Evolutionary conservation across 2,888 invertebrate species (phyloP), one percentile per base, ranked within the genome.

Genomic region (Trachelus stipa): DNA sequence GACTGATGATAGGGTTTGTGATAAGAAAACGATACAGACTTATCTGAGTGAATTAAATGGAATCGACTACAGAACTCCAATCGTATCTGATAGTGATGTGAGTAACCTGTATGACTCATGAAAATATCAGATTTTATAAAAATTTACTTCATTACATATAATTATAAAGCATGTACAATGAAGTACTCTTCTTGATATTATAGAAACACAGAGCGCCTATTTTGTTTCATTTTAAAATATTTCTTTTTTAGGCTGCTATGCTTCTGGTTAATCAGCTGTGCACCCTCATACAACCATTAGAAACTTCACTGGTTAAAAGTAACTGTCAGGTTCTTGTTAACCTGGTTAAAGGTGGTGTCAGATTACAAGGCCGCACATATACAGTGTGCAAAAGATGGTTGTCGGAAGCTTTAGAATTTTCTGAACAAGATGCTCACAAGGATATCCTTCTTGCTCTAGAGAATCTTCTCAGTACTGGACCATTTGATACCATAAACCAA

Each of bases 41-140:
- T 88, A 93, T 30, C 91, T 96, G 74, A 94, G 94, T 85, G 94
- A 95, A 83, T 91, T 96, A 68, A 95, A 95, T 88, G 92, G 93
- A 0, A 91, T 95, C 75, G 94, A 95, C 84, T 95, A 93, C 85
- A 93, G 93, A 85, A 87, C 87, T 33, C 90, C 92, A 78, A 84
- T 92, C 77, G 92, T 93, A 86, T 91, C 92, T n/a, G 88, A 91
- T 78, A 92, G 92, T 87, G 91, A 92, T 88, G 94, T 89, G 82
- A 87, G 89, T 84, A 30, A 37, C 73, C 74, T 74, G 4, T 76
- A 69, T 56, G 56, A 56, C 23, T 23, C 56, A 23, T 56, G 56
- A 56, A 4, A 23, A 56, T 33, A 12, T 33, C 15, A 12, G 33
- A 69, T 74, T 68, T 31, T 34, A 34, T 73, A 76, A n/a, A 69